These are phyloP conservation scores for Squalus acanthias DNA, from an alignment of 2,797 vertebrate genomes.

Conservation along the genomic window DNA sequence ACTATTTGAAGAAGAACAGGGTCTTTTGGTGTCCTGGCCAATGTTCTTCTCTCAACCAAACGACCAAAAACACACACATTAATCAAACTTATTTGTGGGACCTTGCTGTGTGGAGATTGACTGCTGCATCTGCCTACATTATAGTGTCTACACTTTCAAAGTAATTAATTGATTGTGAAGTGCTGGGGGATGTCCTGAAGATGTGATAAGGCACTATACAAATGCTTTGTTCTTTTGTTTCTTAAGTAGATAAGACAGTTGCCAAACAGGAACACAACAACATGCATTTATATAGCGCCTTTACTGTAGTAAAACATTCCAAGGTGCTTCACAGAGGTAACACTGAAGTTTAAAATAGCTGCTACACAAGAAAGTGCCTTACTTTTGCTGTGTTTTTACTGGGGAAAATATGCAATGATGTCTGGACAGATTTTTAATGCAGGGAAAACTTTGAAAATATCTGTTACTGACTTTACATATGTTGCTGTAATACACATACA, in stretches of 20 bases:
- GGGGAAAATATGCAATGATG: background rate
- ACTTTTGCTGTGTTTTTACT: background rate
- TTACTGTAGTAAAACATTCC: background rate
- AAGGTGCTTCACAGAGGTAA: background rate
- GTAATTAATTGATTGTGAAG: background rate
- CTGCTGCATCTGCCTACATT: background rate
- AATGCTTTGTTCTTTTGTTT: background rate
- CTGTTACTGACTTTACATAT: background rate
- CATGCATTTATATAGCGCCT: background rate
- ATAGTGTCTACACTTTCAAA: background rate
- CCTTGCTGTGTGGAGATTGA: background rate
- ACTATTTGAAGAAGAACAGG: background rate
- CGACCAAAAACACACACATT: background rate
- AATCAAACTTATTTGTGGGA: background rate
- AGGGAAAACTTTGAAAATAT: background rate
- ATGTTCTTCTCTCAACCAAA: background rate
- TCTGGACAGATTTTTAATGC: background rate
- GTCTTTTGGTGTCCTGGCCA: background rate
- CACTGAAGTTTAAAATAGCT: background rate
- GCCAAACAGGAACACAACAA: background rate
- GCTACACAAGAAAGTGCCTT: background rate
- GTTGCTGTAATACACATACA: no score
- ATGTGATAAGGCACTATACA: background rate
- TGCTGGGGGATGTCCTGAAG: background rate
- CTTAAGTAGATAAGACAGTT: background rate